phyloP scores from a whole-genome alignment of 2,797 vertebrate species.

The Chelmon rostratus region DNA sequence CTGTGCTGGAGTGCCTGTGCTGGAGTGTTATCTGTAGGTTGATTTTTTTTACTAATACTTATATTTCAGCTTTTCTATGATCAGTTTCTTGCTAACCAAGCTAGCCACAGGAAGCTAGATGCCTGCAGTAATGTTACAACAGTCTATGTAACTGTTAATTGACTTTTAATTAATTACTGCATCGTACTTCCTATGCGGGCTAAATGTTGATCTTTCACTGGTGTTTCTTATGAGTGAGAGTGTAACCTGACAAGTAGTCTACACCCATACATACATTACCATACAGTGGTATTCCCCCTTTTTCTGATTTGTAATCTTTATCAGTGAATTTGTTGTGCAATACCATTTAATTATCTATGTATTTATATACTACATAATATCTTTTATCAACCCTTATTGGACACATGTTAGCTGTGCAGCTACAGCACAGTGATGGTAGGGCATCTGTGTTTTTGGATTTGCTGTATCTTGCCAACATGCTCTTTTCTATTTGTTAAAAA shows the following conservation, averaged over 20 bases:
- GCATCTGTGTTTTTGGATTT: not conserved
- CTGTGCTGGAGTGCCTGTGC: no score
- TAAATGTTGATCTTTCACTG: not conserved
- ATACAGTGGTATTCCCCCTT: not conserved
- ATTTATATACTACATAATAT: no score
- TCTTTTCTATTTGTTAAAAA: not conserved
- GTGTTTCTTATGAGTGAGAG: not conserved
- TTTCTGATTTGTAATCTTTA: not conserved
- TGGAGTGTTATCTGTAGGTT: not conserved
- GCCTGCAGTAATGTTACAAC: not conserved
- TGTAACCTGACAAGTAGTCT: not conserved
- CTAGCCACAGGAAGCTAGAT: not conserved
- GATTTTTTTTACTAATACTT: not conserved
- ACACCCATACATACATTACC: no score
- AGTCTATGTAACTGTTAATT: not conserved
- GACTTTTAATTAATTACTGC: not conserved
- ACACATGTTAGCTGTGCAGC: not conserved
- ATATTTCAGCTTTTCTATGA: not conserved
- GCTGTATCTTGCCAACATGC: not conserved
- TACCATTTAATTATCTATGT: no score
- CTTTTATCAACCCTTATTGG: not conserved
- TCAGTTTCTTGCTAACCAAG: not conserved
- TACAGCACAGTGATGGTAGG: not conserved
- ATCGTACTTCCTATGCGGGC: not conserved
- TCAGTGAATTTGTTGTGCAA: not conserved